Base-by-base conservation (phyloP, 2,888 invertebrate species). In the Taenaris catops region DNA sequence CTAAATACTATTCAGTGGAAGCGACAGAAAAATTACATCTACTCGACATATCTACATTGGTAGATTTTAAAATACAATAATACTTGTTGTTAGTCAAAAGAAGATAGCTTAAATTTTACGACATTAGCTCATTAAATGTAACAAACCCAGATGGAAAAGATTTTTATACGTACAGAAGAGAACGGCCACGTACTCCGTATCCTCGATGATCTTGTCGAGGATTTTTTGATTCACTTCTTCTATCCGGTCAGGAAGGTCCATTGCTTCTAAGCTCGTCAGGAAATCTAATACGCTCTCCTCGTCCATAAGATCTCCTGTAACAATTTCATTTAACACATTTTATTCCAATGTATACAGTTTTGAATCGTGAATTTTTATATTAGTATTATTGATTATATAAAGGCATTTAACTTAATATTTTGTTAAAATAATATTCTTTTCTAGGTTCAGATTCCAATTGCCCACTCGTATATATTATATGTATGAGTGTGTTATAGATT, bases 221-320 rank as follows among this genome's bases (percentile, higher is more conserved):
- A 96, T 96, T 76, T 95, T 95, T 45, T 95, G 91, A 72, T 97
- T 97, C 33, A 97, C 96, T 89, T 97, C 97, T 89, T 97, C 97
- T 76, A 97, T 97, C 75, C 96, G 91, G 84, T 97, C 96, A 27
- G 97, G 96, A 63, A 96, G 88, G 73, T 96, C 96, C 95, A 97
- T 96, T 53, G 96, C 95, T 88, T 97, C 96, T 63, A 97, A 90
- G 69, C 96, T 96, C 61, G 96, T 96, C 60, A 97, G 88, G 87
- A 97, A 97, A 87, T 96, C 96, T 73, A 97, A 88, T 53, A 97
- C 96, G 72, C 91, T 94, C 75, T 96, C 96, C 81, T 96, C 96
- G 87, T 96, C 96, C 96, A 96, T 96, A 75, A 96, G 89, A 90
- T 97, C 96, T 87, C 96, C 94, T 94, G 69, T 58, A 44, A 23